Conservation (phyloP, 2,888 invertebrate species). For the Protophormia terraenovae region DNA sequence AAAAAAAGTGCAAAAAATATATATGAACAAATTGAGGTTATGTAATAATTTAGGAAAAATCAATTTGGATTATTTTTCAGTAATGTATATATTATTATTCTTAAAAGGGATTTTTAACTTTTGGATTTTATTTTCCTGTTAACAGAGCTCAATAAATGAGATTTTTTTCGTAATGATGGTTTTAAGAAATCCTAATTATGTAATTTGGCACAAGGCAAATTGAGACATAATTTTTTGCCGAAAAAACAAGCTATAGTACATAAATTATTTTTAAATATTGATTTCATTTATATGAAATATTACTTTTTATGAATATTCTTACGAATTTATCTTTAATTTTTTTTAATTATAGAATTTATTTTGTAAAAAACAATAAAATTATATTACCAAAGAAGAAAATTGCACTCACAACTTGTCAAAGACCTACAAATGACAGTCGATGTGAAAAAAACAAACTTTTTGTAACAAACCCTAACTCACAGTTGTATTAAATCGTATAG, state of each 20-base stretch:
- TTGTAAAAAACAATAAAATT: background rate
- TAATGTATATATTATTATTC: no score
- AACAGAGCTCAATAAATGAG: no score
- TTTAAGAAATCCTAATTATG: conserved; percentile 35
- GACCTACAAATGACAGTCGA: conserved; percentile 36
- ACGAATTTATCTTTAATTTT: background rate
- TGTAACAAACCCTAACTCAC: no score
- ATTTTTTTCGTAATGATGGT: background rate
- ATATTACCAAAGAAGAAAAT: conserved; percentile 39
- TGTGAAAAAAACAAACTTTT: no score
- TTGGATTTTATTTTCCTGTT: no score
- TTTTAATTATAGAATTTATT: background rate
- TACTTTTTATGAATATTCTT: background rate
- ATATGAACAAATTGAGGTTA: conserved; percentile 53
- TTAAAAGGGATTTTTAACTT: no score
- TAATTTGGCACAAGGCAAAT: conserved; percentile 46
- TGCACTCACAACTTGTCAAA: conserved; percentile 45
- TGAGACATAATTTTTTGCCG: background rate
- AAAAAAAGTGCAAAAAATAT: conserved; percentile 27
- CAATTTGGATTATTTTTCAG: background rate
- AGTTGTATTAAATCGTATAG: no score
- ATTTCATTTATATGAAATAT: no score
- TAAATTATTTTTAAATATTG: background rate
- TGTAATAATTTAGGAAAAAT: conserved; percentile 28
- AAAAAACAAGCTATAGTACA: background rate